Base-by-base conservation (phyloP, 2,888 invertebrate genomes). In the Nephrotoma appendiculata region DNA sequence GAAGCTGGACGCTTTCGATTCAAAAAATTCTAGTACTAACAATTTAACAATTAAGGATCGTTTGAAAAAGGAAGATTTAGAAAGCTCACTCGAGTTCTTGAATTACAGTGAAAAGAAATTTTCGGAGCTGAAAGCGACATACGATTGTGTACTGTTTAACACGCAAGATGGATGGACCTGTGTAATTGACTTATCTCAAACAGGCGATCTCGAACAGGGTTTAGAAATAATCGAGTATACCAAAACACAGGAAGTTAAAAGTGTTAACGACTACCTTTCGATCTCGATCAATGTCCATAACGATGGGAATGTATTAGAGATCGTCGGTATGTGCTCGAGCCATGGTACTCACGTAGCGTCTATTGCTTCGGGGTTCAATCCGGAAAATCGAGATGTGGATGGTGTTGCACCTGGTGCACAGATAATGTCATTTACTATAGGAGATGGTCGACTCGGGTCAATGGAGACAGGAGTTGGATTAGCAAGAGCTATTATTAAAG, bases 331-430 rank as follows among this genome's bases (percentile, higher is more conserved):
- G 94, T 97, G 97, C 91, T 98, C 98, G 11, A 95, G 97, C 86
- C 99, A 99, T 91, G 99, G 99, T 42, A 99, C 99, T 0, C 99
- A 99, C 91, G 99, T 99, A 5, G 98, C 99, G 0, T 96, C 98
- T 7, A 99, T 99, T 89, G 97, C 99, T 0, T 95, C 98, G 1
- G 99, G 97, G 0, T 94, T 96, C 92, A 96, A 97, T 87, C 94
- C 95, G 88, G 95, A 96, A 41, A 94, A 95, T 87, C 96, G 97
- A 0, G 97, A 98, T 89, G 93, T 95, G 88, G 98, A 98, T 92
- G 99, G 99, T 2, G 94, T 99, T 0, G 99, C 99, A 0, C 99
- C 99, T 0, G 99, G 99, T 45, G 99, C 99, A 2, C 97, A 97
- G 92, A 94, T 99, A 87, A 94, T 99, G 52, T 98, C 98, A 0